phyloP scores from a whole-genome alignment of 2,113 vertebrate species.

The Glareola pratincola region DNA sequence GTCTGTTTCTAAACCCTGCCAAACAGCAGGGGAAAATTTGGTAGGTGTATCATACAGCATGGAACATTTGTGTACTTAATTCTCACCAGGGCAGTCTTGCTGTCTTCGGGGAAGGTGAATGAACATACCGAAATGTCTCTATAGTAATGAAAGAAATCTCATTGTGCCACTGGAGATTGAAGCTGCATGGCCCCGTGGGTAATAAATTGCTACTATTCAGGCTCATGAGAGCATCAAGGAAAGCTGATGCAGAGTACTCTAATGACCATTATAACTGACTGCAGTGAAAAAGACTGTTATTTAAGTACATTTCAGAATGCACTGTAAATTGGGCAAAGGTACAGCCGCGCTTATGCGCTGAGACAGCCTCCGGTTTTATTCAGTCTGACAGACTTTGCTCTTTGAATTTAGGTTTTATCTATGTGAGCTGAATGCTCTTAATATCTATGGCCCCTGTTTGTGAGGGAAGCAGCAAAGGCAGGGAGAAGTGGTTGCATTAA shows the following conservation, averaged over 20 bases:
- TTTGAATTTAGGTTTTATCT: constrained; percentile 44
- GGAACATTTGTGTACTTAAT: constrained; percentile 32
- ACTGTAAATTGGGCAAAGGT: constrained; percentile 57
- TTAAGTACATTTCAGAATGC: constrained; percentile 58
- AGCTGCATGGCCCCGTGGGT: constrained; percentile 35
- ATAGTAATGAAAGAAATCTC: constrained; percentile 45
- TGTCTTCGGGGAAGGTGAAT: constrained; percentile 20
- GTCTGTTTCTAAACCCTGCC: background rate
- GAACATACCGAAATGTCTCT: background rate
- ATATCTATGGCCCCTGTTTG: background rate
- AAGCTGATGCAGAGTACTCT: constrained; percentile 36
- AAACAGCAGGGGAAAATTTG: background rate
- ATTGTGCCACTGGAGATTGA: constrained; percentile 42
- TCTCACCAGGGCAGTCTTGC: background rate
- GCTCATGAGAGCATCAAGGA: constrained; percentile 28
- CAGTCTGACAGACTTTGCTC: constrained; percentile 20
- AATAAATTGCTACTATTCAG: constrained; percentile 61
- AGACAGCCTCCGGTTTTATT: constrained; percentile 41
- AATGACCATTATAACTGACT: constrained; percentile 58
- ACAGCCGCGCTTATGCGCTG: background rate
- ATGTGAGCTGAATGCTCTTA: constrained; percentile 12
- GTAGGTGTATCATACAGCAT: background rate
- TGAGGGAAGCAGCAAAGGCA: background rate
- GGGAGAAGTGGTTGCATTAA: background rate
- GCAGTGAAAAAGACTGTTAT: constrained; percentile 39